Evolutionary conservation across 2,888 invertebrate species (phyloP), one percentile per base, ranked within the genome.

Genomic region (Halocaridina rubra): DNA sequence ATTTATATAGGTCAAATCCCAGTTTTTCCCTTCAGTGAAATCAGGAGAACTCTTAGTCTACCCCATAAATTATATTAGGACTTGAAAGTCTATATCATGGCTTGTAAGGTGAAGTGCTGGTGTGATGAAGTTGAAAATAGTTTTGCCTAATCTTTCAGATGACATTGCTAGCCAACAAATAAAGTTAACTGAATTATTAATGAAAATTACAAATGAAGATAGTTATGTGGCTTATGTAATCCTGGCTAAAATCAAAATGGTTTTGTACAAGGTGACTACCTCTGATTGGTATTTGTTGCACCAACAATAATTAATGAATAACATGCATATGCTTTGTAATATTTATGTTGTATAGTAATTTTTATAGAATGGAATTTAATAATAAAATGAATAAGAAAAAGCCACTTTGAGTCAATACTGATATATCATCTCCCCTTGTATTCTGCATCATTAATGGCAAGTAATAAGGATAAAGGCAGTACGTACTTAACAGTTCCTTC

Each of bases 241-340:
- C n/a, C n/a, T n/a, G n/a, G n/a, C n/a, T n/a, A 69, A 69, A 69
- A 69, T 69, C 69, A 69, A 69, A 69, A 69, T 69, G 69, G 69
- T 74, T 46, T 46, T 39, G 74, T 69, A 69, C 59, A 57, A 59
- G 80, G 33, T 27, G 61, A 27, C n/a, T 29, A 46, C 64, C 24
- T 46, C 80, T 81, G 27, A 46, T 79, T 61, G 61, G 24, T 22
- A n/a, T 74, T 39, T 53, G 19, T 61, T 57, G 59, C 72, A 72
- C 39, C 33, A 59, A 59, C 13, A 27, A 72, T 5, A 72, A n/a
- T n/a, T n/a, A n/a, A n/a, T n/a, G n/a, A 74, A 78, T 74, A 79
- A 84, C 77, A 77, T 78, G 77, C 79, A 69, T 78, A 33, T 84
- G 77, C 82, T 78, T 84, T 84, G 72, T 79, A 53, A 79, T 79